Conservation (phyloP, 2,797 vertebrate species). For the Pelochelys cantorii region DNA sequence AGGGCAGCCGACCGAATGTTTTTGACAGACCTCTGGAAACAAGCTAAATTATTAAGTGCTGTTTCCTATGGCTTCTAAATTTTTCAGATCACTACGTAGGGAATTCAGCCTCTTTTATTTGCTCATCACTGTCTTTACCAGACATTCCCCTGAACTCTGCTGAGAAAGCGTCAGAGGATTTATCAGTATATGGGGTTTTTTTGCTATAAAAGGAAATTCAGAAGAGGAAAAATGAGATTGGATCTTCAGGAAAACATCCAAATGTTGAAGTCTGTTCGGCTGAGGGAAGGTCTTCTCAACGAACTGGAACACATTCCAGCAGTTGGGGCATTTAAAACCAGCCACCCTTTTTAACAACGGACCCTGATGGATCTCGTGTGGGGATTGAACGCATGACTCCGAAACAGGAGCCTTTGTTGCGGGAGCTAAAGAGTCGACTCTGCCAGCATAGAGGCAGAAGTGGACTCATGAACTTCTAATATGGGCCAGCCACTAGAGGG, state of each 20-base stretch:
- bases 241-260: not conserved
- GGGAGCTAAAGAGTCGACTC: not conserved
- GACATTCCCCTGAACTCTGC: not conserved
- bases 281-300: not conserved
- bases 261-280: not conserved
- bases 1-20: not conserved
- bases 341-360: not conserved
- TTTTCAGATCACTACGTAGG: not conserved
- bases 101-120: not conserved
- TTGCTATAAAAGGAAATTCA: not conserved
- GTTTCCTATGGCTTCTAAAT: not conserved
- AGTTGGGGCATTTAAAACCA: not conserved
- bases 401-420: not conserved
- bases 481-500: not conserved
- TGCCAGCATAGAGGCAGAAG: not conserved
- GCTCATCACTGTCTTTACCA: not conserved
- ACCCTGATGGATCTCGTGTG: not conserved
- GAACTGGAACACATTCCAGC: not conserved
- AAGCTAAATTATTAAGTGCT: not conserved
- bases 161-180: not conserved
- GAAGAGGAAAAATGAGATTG: not conserved
- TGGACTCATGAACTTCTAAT: not conserved
- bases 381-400: not conserved
- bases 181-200: not conserved
- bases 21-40: conserved; percentile 3